Percentiles rank a stretch among this genome's conserved stretches.
These are phyloP conservation scores for Eulemur rufifrons DNA, from an alignment of 2,113 vertebrate species.

Conservation along the genomic window DNA sequence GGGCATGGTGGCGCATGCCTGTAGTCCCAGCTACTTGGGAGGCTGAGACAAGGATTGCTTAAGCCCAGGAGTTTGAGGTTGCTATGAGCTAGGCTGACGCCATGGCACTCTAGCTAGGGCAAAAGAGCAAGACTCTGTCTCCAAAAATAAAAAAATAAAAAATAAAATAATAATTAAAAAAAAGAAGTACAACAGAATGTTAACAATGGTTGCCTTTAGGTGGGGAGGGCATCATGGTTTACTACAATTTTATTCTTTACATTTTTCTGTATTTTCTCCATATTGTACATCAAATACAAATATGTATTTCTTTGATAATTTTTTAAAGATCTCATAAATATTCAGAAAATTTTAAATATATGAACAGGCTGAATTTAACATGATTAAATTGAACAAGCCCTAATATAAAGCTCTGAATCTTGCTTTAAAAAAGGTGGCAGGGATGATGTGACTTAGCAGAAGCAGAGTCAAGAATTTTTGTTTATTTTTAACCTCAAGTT, in stretches of 20 bases:
- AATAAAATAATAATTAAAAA: too few relatives aligned
- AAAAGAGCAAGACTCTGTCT: too few relatives aligned
- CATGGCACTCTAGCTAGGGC: too few relatives aligned
- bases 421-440: background rate
- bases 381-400: background rate
- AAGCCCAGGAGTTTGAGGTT: too few relatives aligned
- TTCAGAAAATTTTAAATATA: background rate
- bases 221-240: background rate
- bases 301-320: background rate
- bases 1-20: too few relatives aligned
- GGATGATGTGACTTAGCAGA: slow-evolving; percentile 1
- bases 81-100: too few relatives aligned
- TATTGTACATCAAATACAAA: background rate
- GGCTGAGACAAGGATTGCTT: too few relatives aligned
- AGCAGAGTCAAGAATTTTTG: background rate
- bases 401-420: background rate
- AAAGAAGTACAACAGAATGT: background rate
- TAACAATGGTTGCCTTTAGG: background rate
- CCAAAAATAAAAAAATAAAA: too few relatives aligned
- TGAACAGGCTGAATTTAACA: background rate
- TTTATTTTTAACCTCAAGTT: background rate
- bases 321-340: background rate
- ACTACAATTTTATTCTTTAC: background rate
- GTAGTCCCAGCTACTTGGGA: too few relatives aligned
- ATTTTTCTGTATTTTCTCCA: background rate